Evolutionary conservation across 2,113 vertebrate species (phyloP).

Genomic region (Clinocottus analis): DNA sequence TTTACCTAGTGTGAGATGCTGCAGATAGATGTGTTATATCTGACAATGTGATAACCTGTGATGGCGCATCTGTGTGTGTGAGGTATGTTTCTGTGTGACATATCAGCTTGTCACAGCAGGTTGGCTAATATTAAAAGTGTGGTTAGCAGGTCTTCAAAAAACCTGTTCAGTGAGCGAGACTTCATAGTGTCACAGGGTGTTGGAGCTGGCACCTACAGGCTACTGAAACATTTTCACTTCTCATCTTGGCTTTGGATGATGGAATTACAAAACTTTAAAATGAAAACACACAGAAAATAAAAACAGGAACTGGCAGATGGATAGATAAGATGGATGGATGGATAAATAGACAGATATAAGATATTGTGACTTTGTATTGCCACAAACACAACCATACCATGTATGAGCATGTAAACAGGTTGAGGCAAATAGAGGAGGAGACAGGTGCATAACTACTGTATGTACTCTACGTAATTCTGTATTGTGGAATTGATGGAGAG

Average conservation of each 20-base stretch:
- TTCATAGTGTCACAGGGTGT: slow-evolving; percentile 51
- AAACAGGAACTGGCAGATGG: neutral
- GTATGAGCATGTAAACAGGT: slow-evolving; percentile 16
- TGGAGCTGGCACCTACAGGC: slow-evolving; percentile 50
- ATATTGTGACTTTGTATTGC: slow-evolving; percentile 1
- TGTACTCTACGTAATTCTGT: slow-evolving; percentile 22
- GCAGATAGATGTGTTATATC: slow-evolving; percentile 73
- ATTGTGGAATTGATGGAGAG: slow-evolving; percentile 49
- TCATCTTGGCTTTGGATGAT: slow-evolving; percentile 28
- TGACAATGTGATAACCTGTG: slow-evolving; percentile 56
- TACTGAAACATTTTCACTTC: slow-evolving; percentile 39
- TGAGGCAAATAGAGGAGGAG: neutral
- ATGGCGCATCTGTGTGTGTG: slow-evolving; percentile 18
- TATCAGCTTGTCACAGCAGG: slow-evolving; percentile 59
- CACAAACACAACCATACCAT: neutral
- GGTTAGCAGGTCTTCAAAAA: slow-evolving; percentile 71
- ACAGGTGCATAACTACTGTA: slow-evolving; percentile 31
- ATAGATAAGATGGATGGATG: neutral
- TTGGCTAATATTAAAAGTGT: slow-evolving; percentile 72
- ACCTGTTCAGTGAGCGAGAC: slow-evolving; percentile 48
- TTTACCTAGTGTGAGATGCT: slow-evolving; percentile 53
- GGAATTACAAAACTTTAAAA: slow-evolving; percentile 50
- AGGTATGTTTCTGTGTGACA: slow-evolving; percentile 47
- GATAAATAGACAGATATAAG: neutral
- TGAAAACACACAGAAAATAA: neutral